Evolutionary conservation across 2,797 vertebrate species (phyloP).

Genomic region (Sebastes flavidus): DNA sequence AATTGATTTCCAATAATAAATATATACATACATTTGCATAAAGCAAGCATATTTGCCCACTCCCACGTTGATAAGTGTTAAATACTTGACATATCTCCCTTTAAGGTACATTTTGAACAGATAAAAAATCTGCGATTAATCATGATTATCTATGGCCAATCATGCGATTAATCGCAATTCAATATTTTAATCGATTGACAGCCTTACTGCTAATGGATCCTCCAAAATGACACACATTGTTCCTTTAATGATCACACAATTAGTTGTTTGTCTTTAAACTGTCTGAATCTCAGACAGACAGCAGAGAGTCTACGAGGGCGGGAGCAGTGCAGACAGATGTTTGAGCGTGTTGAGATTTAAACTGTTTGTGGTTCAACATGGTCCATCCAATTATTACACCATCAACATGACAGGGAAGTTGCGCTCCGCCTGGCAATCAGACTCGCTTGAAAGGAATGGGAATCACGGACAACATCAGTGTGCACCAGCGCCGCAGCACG

Average conservation of each 20-base stretch:
- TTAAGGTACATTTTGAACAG: too few species aligned
- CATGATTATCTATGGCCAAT: too few species aligned
- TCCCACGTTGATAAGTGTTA: too few species aligned
- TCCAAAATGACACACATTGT: neutral
- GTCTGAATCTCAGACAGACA: neutral
- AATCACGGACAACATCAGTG: neutral
- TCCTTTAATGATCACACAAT: neutral
- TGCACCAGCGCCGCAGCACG: neutral
- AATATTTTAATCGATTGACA: too few species aligned
- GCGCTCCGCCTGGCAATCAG: neutral
- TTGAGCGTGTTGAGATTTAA: neutral
- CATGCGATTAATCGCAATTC: too few species aligned
- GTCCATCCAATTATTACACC: constrained; percentile 12
- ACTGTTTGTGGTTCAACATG: constrained; percentile 1
- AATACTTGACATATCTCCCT: too few species aligned
- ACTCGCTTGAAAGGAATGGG: neutral
- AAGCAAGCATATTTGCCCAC: too few species aligned
- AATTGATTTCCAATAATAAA: too few species aligned
- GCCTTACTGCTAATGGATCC: too few species aligned
- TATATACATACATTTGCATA: too few species aligned
- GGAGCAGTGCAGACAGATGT: neutral
- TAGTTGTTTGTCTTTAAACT: neutral
- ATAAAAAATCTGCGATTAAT: too few species aligned
- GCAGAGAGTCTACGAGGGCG: neutral
- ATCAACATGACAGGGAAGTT: neutral